Conservation (phyloP, 1,140 invertebrate species). For the roundworm (Caenorhabditis elegans) region DNA sequence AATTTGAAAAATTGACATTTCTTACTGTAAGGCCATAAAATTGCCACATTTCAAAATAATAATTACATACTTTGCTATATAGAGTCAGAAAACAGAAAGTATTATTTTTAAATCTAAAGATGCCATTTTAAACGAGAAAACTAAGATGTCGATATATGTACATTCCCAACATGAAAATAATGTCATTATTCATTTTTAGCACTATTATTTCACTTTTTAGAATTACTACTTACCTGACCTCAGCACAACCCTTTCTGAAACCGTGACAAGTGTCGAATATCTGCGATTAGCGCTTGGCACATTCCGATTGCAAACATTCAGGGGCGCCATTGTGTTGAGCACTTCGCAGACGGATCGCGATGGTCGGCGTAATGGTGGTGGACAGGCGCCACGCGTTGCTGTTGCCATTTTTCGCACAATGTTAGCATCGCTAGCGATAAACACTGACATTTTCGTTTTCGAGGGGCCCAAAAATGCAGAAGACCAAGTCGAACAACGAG, state of each 20-base stretch:
- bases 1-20: too few relatives aligned
- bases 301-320: constrained; percentile 30
- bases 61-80: too few relatives aligned
- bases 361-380: constrained; percentile 30
- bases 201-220: too few relatives aligned
- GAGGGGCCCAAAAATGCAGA: background rate
- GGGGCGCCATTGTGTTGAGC: constrained; percentile 30
- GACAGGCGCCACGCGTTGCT: constrained; percentile 27
- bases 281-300: background rate
- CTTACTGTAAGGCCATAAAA: too few relatives aligned
- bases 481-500: background rate
- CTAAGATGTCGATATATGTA: too few relatives aligned
- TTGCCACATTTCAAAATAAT: too few relatives aligned
- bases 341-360: constrained; percentile 30
- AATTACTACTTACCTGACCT: constrained; percentile 5
- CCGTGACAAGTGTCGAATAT: constrained; percentile 5
- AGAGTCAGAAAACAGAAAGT: too few relatives aligned
- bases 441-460: constrained; percentile 2
- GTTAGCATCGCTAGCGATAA: constrained; percentile 31
- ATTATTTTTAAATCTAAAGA: too few relatives aligned
- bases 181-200: too few relatives aligned
- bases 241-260: background rate
- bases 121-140: too few relatives aligned
- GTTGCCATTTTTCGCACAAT: constrained; percentile 33
- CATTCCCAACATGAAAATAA: too few relatives aligned